phyloP scores from a whole-genome alignment of 2,113 vertebrate species.

The Phrynosoma blainvillii region DNA sequence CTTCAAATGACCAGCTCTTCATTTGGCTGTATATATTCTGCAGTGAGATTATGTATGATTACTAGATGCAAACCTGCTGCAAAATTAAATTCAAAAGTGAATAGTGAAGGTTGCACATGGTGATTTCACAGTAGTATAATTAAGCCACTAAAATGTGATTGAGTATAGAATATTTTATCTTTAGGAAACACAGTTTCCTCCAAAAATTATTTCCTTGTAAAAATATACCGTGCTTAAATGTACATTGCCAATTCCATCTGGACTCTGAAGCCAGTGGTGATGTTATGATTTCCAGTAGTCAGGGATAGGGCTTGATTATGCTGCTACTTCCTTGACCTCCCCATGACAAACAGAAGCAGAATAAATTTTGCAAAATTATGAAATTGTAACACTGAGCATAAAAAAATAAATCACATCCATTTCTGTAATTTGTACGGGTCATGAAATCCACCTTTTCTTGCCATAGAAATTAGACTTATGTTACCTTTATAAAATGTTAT shows the following conservation, averaged over 20 bases:
- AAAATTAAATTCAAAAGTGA: neutral
- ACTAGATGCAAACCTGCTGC: neutral
- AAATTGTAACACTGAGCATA: neutral
- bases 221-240: neutral
- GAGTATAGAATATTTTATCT: neutral
- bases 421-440: too few relatives aligned
- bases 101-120: neutral
- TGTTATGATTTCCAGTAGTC: neutral
- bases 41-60: neutral
- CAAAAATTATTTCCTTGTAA: neutral
- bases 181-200: neutral
- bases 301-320: neutral
- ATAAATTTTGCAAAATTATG: too few relatives aligned
- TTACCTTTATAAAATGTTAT: too few relatives aligned
- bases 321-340: neutral
- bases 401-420: neutral
- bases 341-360: neutral
- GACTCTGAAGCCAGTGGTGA: too few relatives aligned
- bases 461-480: too few relatives aligned
- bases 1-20: neutral
- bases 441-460: too few relatives aligned
- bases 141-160: neutral
- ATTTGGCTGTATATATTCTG: neutral
- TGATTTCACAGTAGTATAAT: neutral
- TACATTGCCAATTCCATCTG: too few relatives aligned